A percentile compares a stretch with the other conserved stretches of the same genome.
Conservation (phyloP, 2,888 invertebrate genomes). For the Sinodicranocentrus sp. region DNA sequence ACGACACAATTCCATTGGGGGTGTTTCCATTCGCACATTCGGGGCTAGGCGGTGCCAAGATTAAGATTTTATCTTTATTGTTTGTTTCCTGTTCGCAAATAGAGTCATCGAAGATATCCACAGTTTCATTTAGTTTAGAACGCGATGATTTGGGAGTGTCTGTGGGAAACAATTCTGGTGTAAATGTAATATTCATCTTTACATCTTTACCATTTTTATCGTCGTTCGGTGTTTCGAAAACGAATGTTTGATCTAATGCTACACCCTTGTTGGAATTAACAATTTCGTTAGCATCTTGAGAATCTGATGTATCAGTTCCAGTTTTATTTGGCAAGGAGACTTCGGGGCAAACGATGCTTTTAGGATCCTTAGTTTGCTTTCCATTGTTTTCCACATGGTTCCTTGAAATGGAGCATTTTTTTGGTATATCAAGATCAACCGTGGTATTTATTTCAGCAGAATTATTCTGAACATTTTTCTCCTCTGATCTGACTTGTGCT, state of each 20-base stretch:
- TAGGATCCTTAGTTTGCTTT: not conserved
- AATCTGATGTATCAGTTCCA: too few relatives aligned
- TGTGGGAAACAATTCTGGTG: conserved; percentile 45
- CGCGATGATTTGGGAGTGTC: conserved; percentile 37
- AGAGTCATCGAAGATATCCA: conserved; percentile 25
- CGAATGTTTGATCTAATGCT: conserved; percentile 12
- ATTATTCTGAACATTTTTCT: not conserved
- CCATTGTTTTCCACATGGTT: not conserved
- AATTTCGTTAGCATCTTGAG: too few relatives aligned
- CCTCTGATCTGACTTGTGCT: not conserved
- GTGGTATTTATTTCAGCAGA: not conserved
- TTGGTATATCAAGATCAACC: not conserved
- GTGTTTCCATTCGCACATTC: not conserved
- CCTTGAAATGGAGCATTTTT: not conserved
- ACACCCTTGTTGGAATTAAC: too few relatives aligned
- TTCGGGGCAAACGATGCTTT: too few relatives aligned
- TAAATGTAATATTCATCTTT: conserved; percentile 24
- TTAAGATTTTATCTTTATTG: too few relatives aligned
- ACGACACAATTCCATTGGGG: conserved; percentile 38
- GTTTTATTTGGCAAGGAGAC: too few relatives aligned
- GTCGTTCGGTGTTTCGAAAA: conserved; percentile 39
- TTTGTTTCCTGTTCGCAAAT: not conserved
- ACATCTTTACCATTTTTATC: not conserved
- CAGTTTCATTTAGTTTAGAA: conserved; percentile 20
- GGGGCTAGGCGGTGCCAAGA: not conserved